phyloP scores from a whole-genome alignment of 2,888 invertebrate genomes.

The Drosophila falleni region DNA sequence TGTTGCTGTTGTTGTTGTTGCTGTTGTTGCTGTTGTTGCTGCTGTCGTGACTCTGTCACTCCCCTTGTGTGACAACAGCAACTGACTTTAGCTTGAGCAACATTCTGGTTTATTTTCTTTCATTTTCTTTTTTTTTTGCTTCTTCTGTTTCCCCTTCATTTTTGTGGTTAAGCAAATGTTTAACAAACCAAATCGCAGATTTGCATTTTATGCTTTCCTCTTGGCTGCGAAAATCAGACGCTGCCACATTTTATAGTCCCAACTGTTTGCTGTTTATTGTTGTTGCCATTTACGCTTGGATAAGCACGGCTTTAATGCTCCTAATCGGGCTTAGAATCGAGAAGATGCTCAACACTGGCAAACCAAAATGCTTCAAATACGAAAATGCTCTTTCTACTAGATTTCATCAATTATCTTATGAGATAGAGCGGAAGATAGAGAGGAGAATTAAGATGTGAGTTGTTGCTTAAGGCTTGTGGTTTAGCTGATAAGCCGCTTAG shows the following conservation, averaged over 20 bases:
- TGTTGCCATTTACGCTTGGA: slow-evolving; percentile 59
- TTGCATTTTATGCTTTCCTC: slow-evolving; percentile 76
- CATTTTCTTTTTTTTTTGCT: slow-evolving; percentile 17
- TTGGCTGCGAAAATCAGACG: slow-evolving; percentile 42
- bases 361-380: slow-evolving; percentile 24
- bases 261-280: slow-evolving; percentile 47
- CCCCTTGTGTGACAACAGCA: slow-evolving; percentile 58
- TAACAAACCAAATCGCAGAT: slow-evolving; percentile 82
- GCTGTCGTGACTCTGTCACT: slow-evolving; percentile 53
- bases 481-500: slow-evolving; percentile 59
- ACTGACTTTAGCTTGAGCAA: slow-evolving; percentile 49
- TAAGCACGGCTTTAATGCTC: slow-evolving; percentile 72
- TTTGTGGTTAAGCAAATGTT: slow-evolving; percentile 83
- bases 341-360: slow-evolving; percentile 52
- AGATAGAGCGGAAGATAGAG: slow-evolving; percentile 1
- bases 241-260: slow-evolving; percentile 49
- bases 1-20: slow-evolving; percentile 16
- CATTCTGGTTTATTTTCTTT: slow-evolving; percentile 37
- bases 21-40: slow-evolving; percentile 27
- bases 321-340: slow-evolving; percentile 78
- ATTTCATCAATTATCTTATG: slow-evolving; percentile 49
- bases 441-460: slow-evolving; percentile 14
- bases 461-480: slow-evolving; percentile 30
- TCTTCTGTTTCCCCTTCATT: slow-evolving; percentile 47
- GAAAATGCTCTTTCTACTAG: slow-evolving; percentile 8